These are phyloP conservation scores for Ianthella basta DNA, from an alignment of 37 sponge, comb jelly and placozoan genomes.

Conservation along the genomic window DNA sequence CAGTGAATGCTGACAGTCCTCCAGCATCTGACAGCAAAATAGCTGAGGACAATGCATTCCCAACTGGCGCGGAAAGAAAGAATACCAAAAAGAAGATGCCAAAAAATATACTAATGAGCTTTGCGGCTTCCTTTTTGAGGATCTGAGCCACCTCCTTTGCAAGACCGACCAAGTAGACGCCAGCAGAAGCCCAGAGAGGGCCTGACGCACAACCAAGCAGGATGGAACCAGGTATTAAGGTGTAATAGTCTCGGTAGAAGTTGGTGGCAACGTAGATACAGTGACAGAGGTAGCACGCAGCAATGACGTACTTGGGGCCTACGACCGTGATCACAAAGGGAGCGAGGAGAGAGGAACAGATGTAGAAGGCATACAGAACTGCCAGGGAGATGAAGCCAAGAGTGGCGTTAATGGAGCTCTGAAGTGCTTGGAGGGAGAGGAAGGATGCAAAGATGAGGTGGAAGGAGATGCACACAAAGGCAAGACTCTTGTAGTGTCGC, in stretches of 20 bases:
- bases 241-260: conserved; percentile 72
- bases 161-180: background rate
- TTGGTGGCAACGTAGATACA: conserved; percentile 49
- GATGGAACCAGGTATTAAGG: conserved; percentile 66
- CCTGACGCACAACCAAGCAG: conserved; percentile 63
- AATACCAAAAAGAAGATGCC: background rate
- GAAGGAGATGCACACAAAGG: background rate
- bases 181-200: conserved; percentile 59
- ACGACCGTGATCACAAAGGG: conserved; percentile 7
- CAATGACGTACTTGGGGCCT: conserved; percentile 5
- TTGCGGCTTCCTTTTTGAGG: background rate
- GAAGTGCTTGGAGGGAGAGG: background rate
- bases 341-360: background rate
- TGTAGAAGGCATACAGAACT: background rate
- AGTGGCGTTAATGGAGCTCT: background rate
- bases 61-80: background rate
- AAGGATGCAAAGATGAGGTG: background rate
- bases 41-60: conserved; percentile 1
- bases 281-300: background rate
- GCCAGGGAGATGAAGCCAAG: background rate
- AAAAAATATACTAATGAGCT: background rate
- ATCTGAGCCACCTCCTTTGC: background rate
- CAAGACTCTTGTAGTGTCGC: background rate
- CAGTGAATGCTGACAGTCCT: background rate
- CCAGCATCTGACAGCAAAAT: background rate